phyloP scores from a whole-genome alignment of 1,140 invertebrate genomes.

The Aethina tumida region DNA sequence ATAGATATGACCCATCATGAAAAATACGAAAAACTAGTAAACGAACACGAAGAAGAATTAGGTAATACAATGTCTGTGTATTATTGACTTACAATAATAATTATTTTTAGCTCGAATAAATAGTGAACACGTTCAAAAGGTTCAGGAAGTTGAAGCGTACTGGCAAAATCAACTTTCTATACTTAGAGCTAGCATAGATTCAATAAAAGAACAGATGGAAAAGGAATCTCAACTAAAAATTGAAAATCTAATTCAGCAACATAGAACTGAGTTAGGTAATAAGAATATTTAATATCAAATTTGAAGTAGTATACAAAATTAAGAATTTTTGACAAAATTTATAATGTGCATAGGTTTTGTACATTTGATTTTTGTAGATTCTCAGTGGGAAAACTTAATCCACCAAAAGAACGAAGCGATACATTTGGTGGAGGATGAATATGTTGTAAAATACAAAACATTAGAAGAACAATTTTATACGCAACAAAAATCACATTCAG shows the following conservation, averaged over 20 bases:
- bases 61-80: conserved; percentile 34
- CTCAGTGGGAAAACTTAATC: conserved; percentile 43
- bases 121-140: conserved; percentile 32
- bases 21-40: conserved; percentile 45
- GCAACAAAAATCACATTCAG: conserved; percentile 32
- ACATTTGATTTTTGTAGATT: conserved; percentile 31
- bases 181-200: conserved; percentile 35
- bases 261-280: conserved; percentile 38
- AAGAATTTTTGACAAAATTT: background rate
- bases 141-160: conserved; percentile 34
- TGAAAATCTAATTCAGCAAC: conserved; percentile 33
- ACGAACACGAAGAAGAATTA: conserved; percentile 46
- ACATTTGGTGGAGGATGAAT: conserved; percentile 40
- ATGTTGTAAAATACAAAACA: conserved; percentile 40
- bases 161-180: conserved; percentile 35
- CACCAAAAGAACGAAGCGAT: conserved; percentile 44
- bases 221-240: conserved; percentile 36
- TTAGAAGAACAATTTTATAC: conserved; percentile 36
- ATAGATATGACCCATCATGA: conserved; percentile 44
- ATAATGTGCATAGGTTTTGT: background rate
- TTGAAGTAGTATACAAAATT: background rate
- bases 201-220: conserved; percentile 40
- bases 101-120: conserved; percentile 31
- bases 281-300: background rate
- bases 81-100: no score